Evolutionary conservation across 2,797 vertebrate species (phyloP).

Genomic region (Alfaro cultratus): DNA sequence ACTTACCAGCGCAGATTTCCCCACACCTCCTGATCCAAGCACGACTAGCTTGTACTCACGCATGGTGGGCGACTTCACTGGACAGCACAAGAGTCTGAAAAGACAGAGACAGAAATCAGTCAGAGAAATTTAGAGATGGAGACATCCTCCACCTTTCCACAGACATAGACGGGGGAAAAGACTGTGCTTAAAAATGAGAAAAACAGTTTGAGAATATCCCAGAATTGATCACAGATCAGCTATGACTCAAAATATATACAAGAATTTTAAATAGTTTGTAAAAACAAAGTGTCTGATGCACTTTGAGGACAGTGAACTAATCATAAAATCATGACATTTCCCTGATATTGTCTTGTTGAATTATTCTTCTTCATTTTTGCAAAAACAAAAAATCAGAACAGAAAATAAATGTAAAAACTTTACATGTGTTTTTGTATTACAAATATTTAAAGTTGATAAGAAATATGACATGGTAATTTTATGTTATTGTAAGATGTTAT

Average conservation of each 20-base stretch:
- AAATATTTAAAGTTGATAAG: no score
- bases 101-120: slow-evolving; percentile 14
- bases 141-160: neutral
- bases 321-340: neutral
- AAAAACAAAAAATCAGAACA: neutral
- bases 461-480: no score
- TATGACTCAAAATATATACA: neutral
- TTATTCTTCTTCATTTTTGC: neutral
- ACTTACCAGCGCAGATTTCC: slow-evolving; percentile 98
- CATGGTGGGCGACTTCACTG: slow-evolving; percentile 91
- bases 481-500: no score
- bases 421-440: no score
- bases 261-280: neutral
- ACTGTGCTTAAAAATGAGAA: neutral
- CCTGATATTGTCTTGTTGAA: neutral
- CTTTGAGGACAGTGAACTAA: neutral
- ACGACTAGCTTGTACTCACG: slow-evolving; percentile 99
- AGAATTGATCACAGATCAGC: neutral
- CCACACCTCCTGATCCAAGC: slow-evolving; percentile 98
- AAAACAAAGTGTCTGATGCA: neutral
- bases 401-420: neutral
- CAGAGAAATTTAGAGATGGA: neutral
- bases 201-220: neutral
- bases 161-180: neutral
- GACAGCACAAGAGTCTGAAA: slow-evolving; percentile 81